Percentiles rank a stretch among this genome's conserved stretches.
Conservation (phyloP, 2,113 vertebrate species). For the Anguilla rostrata region DNA sequence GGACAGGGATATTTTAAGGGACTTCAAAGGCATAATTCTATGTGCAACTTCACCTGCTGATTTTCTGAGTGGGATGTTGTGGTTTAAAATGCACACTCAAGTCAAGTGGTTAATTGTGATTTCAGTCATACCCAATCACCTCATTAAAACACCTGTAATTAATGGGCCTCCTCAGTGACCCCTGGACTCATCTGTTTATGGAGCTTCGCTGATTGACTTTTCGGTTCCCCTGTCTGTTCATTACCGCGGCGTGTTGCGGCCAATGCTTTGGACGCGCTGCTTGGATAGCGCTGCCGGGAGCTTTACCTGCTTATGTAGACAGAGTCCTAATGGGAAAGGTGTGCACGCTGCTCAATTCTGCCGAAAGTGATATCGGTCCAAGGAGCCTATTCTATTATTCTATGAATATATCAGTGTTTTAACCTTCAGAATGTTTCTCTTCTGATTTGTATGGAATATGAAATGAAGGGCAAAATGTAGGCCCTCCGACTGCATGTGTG, state of each 20-base stretch:
- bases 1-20: neutral
- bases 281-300: no score
- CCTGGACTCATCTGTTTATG: neutral
- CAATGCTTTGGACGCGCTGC: neutral
- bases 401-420: no score
- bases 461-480: neutral
- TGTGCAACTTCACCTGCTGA: neutral
- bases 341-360: neutral
- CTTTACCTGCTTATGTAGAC: neutral
- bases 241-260: neutral
- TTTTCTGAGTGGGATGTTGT: neutral
- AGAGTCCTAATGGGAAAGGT: no score
- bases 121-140: no score
- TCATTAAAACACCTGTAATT: neutral
- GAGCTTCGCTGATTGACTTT: neutral
- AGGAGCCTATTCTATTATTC: neutral
- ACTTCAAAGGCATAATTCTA: neutral
- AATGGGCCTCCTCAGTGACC: neutral
- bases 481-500: neutral
- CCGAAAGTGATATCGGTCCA: neutral
- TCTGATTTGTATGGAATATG: neutral
- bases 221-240: neutral
- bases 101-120: no score
- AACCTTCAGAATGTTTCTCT: no score
- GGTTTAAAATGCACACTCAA: no score